Evolutionary conservation across 2,797 vertebrate genomes (phyloP).

Genomic region (Platalea minor): DNA sequence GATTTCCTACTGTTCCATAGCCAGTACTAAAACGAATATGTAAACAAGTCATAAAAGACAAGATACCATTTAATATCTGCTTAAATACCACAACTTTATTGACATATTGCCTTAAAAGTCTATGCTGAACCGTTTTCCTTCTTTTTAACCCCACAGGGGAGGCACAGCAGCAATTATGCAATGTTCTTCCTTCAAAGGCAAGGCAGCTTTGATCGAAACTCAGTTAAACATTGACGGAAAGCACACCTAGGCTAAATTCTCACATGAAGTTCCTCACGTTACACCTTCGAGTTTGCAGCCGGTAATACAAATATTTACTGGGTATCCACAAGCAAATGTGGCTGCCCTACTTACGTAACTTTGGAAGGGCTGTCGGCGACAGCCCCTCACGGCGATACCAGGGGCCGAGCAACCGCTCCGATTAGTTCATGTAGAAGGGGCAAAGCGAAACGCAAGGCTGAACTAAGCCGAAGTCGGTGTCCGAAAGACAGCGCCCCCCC

Average conservation of each 20-base stretch:
- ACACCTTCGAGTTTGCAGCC: background rate
- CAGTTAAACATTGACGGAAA: background rate
- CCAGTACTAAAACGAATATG: rapidly evolving
- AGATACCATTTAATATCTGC: rapidly evolving
- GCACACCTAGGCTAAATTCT: background rate
- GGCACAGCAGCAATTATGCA: background rate
- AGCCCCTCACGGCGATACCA: background rate
- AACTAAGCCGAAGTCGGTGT: rapidly evolving
- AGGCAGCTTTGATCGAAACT: background rate
- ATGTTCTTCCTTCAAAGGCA: background rate
- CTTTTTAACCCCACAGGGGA: background rate
- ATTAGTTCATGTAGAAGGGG: rapidly evolving
- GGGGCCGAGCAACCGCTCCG: rapidly evolving
- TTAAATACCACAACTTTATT: background rate
- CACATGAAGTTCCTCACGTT: background rate
- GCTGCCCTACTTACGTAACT: background rate
- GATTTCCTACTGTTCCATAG: background rate
- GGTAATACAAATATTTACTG: too few species aligned
- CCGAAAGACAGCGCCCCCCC: background rate
- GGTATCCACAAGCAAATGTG: rapidly evolving
- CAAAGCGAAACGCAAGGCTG: rapidly evolving
- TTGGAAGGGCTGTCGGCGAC: background rate
- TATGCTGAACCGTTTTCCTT: background rate
- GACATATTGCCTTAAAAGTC: rapidly evolving
- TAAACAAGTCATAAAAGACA: too few species aligned